Percentiles rank a stretch among this genome's conserved stretches.
Evolutionary conservation across 2,113 vertebrate species (phyloP).

Genomic region (Oryzias woworae): DNA sequence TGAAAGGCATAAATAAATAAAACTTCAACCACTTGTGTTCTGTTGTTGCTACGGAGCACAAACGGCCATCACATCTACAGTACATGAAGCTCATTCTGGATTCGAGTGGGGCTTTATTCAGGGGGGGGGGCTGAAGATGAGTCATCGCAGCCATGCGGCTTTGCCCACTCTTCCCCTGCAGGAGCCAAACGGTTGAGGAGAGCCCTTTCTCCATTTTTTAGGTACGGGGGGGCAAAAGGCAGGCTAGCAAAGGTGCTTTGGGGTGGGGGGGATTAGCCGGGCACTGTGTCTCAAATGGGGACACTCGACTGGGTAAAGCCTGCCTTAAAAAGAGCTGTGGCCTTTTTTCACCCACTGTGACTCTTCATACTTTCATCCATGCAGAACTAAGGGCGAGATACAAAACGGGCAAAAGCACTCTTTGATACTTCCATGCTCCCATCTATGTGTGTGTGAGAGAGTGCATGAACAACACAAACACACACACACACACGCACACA

Average conservation of each 20-base stretch:
- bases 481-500: constrained; percentile 27
- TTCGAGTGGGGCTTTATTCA: constrained; percentile 26
- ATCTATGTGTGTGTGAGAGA: constrained; percentile 26
- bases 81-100: constrained; percentile 45
- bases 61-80: constrained; percentile 50
- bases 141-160: constrained; percentile 48
- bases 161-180: constrained; percentile 39
- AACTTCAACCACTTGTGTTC: constrained; percentile 64
- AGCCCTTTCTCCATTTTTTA: neutral
- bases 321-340: constrained; percentile 50
- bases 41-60: constrained; percentile 49
- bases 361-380: constrained; percentile 60
- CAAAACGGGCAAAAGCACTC: constrained; percentile 60
- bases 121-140: constrained; percentile 56
- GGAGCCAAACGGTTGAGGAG: constrained; percentile 30
- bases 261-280: constrained; percentile 29
- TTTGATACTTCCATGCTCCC: constrained; percentile 55
- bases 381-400: constrained; percentile 70
- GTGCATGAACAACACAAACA: constrained; percentile 27
- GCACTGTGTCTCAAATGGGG: constrained; percentile 67
- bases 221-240: constrained; percentile 19
- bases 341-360: constrained; percentile 48
- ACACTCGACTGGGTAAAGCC: constrained; percentile 72
- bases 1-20: constrained; percentile 74
- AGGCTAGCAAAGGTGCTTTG: constrained; percentile 62